Evolutionary conservation across 2,888 invertebrate genomes (phyloP).

Genomic region (Nasonia oneida): DNA sequence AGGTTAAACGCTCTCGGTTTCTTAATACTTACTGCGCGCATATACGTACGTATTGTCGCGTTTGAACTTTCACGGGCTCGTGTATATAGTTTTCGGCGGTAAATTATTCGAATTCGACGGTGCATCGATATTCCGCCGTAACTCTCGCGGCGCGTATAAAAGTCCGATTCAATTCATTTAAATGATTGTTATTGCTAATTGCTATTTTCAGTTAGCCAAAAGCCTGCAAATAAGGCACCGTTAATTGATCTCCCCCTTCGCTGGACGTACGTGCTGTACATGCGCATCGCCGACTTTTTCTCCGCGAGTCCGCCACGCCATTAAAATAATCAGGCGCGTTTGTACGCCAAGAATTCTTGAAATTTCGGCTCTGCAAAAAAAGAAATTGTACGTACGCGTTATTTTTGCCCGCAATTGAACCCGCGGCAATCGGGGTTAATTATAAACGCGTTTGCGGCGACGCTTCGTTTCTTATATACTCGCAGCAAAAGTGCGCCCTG

Average conservation of each 20-base stretch:
- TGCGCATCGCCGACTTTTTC: background rate
- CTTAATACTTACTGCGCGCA: background rate
- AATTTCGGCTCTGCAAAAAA: slow-evolving; percentile 19
- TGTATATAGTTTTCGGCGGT: background rate
- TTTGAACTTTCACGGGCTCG: background rate
- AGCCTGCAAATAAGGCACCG: background rate
- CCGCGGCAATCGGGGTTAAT: background rate
- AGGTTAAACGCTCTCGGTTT: slow-evolving; percentile 8
- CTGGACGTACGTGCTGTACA: background rate
- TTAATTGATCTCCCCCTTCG: background rate
- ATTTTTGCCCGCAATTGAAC: background rate
- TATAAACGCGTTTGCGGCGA: background rate
- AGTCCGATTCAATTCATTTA: slow-evolving; percentile 22
- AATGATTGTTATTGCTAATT: slow-evolving; percentile 49
- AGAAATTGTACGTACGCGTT: background rate
- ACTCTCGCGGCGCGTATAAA: background rate
- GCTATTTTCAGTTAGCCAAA: slow-evolving; percentile 39
- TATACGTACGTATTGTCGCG: background rate
- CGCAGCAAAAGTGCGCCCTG: too few species aligned
- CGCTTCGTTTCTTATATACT: too few species aligned
- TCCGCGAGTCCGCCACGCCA: background rate
- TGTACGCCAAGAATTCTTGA: slow-evolving; percentile 18
- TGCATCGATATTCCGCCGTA: background rate
- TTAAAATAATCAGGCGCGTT: slow-evolving; percentile 49
- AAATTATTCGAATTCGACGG: background rate